Conservation (phyloP, 2,888 invertebrate genomes). For the Laspeyria flexula region DNA sequence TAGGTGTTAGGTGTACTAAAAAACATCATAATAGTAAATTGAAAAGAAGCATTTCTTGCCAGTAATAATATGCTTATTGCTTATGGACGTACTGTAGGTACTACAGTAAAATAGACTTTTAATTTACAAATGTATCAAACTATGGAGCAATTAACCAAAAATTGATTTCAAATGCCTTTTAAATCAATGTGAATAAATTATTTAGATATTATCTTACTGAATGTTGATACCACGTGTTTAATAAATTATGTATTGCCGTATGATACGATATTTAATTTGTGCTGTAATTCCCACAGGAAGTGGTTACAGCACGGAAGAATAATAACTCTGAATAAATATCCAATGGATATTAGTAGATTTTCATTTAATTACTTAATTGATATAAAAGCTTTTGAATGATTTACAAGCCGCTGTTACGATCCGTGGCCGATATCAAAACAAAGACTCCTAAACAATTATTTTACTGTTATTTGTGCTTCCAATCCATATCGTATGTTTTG, state of each 20-base stretch:
- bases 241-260: too few species aligned
- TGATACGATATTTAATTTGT: neutral
- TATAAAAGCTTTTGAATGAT: neutral
- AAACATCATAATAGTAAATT: too few species aligned
- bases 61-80: too few species aligned
- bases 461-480: neutral
- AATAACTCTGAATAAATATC: neutral
- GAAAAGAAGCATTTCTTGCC: too few species aligned
- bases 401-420: neutral
- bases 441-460: neutral
- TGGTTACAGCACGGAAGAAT: neutral
- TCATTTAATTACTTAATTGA: neutral
- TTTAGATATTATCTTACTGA: neutral
- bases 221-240: too few species aligned
- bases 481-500: neutral
- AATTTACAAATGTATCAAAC: too few species aligned
- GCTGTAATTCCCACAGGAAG: neutral
- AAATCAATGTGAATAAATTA: too few species aligned
- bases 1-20: too few species aligned
- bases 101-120: too few species aligned
- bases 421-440: neutral
- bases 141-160: too few species aligned
- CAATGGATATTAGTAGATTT: neutral
- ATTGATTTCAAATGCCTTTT: too few species aligned
- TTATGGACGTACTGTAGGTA: too few species aligned